phyloP scores from a whole-genome alignment of 2,888 invertebrate species.

The Drosophila sordidula region DNA sequence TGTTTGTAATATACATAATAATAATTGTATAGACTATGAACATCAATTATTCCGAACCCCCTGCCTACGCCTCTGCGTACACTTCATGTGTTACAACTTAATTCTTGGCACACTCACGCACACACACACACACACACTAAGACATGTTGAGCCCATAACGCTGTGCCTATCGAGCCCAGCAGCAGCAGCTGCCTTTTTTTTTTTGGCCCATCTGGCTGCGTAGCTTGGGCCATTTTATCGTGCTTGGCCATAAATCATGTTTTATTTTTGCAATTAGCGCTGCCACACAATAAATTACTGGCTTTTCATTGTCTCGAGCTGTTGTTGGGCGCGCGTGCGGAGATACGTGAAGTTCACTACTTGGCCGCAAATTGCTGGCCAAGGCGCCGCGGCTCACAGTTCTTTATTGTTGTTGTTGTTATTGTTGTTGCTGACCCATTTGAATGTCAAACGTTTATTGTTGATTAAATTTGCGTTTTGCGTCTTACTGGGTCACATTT shows the following conservation, averaged over 20 bases:
- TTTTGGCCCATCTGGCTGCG: slow-evolving; percentile 18
- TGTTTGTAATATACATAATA: not conserved
- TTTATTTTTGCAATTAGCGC: slow-evolving; percentile 77
- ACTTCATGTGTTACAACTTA: slow-evolving; percentile 53
- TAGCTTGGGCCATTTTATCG: slow-evolving; percentile 50
- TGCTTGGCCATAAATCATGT: slow-evolving; percentile 71
- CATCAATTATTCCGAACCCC: not conserved
- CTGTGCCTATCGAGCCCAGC: slow-evolving; percentile 24
- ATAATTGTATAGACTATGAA: not conserved
- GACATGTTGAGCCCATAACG: slow-evolving; percentile 20
- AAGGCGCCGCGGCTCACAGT: slow-evolving; percentile 9
- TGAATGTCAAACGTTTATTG: slow-evolving; percentile 63
- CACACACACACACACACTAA: slow-evolving; percentile 13
- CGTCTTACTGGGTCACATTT: slow-evolving; percentile 67
- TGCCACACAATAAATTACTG: slow-evolving; percentile 75
- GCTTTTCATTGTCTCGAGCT: slow-evolving; percentile 73
- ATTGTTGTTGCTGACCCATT: slow-evolving; percentile 41
- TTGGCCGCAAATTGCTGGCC: slow-evolving; percentile 26
- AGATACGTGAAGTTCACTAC: slow-evolving; percentile 18
- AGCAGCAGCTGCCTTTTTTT: slow-evolving; percentile 33
- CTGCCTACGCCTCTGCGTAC: slow-evolving; percentile 19
- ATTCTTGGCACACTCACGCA: slow-evolving; percentile 34
- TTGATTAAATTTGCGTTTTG: slow-evolving; percentile 62
- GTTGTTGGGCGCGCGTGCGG: slow-evolving; percentile 28
- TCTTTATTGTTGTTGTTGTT: slow-evolving; percentile 6